A percentile compares a stretch with the other conserved stretches of the same genome.
phyloP scores from a whole-genome alignment of 2,113 vertebrate genomes.

The Stigmatopora argus region DNA sequence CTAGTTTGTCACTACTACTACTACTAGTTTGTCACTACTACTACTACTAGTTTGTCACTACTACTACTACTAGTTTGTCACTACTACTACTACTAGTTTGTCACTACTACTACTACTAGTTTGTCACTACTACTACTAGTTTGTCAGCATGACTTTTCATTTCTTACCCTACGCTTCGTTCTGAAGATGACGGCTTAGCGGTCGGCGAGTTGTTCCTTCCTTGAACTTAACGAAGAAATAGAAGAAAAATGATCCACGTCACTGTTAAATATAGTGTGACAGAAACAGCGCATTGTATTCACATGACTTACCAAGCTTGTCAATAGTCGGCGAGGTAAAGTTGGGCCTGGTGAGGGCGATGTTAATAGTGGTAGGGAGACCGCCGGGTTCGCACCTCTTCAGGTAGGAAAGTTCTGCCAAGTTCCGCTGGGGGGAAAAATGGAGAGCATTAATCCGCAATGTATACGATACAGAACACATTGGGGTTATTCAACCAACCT shows the following conservation, averaged over 20 bases:
- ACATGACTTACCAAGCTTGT: conserved; percentile 39
- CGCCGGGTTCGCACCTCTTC: conserved; percentile 56
- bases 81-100: no score
- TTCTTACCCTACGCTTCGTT: conserved; percentile 62
- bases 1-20: no score
- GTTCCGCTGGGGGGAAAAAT: conserved; percentile 46
- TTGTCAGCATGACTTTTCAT: not conserved
- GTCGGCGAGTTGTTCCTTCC: conserved; percentile 59
- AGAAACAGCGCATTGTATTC: no score
- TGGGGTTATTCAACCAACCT: conserved; percentile 45
- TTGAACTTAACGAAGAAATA: conserved; percentile 45
- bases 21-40: no score
- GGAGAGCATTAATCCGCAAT: not conserved
- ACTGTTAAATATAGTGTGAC: not conserved
- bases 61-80: no score
- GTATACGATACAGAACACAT: no score
- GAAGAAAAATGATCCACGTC: not conserved
- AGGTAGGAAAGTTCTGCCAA: conserved; percentile 52
- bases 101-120: no score
- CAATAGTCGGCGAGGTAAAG: conserved; percentile 35
- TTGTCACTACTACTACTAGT: no score
- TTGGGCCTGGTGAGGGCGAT: conserved; percentile 60
- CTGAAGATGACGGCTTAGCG: conserved; percentile 60
- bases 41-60: no score
- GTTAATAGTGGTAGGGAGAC: conserved; percentile 43